phyloP scores from a whole-genome alignment of 2,888 invertebrate species.

The Athripsodes cinereus region DNA sequence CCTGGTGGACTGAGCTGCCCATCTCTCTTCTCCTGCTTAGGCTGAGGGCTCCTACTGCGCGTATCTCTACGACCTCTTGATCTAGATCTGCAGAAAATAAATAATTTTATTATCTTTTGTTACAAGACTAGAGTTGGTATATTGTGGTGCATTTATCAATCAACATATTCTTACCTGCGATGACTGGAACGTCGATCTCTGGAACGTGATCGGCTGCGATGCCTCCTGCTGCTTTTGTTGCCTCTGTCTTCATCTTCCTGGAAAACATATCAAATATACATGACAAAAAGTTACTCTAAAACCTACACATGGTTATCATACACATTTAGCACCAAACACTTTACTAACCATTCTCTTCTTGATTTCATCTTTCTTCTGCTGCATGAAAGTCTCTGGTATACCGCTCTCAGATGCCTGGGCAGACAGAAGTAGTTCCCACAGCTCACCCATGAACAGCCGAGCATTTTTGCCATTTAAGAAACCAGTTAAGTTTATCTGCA shows the following conservation, averaged over 20 bases:
- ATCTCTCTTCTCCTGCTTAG: constrained; percentile 19
- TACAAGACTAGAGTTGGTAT: too few species aligned
- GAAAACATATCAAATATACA: constrained; percentile 6
- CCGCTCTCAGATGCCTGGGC: constrained; percentile 95
- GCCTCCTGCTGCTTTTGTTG: constrained; percentile 32
- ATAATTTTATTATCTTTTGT: neutral
- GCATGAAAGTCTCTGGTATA: constrained; percentile 90
- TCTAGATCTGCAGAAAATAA: constrained; percentile 14
- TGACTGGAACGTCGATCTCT: constrained; percentile 34
- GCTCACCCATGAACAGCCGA: constrained; percentile 93
- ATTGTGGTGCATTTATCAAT: too few species aligned
- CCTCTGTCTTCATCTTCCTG: constrained; percentile 65
- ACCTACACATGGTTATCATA: too few species aligned
- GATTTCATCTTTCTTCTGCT: constrained; percentile 95
- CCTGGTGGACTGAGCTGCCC: constrained; percentile 25
- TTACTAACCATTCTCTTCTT: constrained; percentile 75
- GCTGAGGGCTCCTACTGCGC: constrained; percentile 15
- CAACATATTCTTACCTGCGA: constrained; percentile 1
- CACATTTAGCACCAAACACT: too few species aligned
- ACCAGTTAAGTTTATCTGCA: constrained; percentile 99
- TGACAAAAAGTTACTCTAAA: constrained; percentile 4
- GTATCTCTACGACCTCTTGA: constrained; percentile 24
- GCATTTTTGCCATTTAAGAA: constrained; percentile 98
- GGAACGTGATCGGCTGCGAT: constrained; percentile 37
- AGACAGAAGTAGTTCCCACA: constrained; percentile 92